Conservation (phyloP, 2,888 invertebrate genomes). For the Caenorhabditis japonica region DNA sequence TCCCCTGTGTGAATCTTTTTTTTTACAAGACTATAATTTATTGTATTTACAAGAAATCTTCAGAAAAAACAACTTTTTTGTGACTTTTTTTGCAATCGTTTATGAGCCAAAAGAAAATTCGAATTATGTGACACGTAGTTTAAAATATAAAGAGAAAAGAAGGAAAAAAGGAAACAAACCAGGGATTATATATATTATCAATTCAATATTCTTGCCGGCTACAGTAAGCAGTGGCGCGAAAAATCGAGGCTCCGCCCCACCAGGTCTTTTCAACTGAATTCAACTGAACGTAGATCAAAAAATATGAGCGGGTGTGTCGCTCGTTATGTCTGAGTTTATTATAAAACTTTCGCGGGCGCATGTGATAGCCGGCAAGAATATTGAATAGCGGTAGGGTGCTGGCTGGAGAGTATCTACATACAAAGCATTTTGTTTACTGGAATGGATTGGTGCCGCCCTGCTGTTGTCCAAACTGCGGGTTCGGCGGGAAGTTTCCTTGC, state of each 20-base stretch:
- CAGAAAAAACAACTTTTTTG: constrained; percentile 1
- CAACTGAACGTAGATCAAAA: no score
- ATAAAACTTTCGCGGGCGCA: no score
- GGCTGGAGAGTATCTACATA: constrained; percentile 2
- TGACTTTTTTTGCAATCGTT: background rate
- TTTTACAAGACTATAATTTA: constrained; percentile 35
- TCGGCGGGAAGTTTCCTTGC: constrained; percentile 53
- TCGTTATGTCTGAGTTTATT: no score
- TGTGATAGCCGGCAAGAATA: no score
- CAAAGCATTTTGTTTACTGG: constrained; percentile 44
- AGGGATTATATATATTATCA: no score
- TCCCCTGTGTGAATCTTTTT: constrained; percentile 14
- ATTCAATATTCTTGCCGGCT: no score
- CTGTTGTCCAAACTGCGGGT: constrained; percentile 46
- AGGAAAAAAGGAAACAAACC: constrained; percentile 20
- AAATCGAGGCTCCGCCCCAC: no score
- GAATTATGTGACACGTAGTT: constrained; percentile 31
- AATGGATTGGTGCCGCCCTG: constrained; percentile 56
- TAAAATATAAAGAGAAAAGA: constrained; percentile 1
- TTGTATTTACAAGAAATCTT: constrained; percentile 32
- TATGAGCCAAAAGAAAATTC: constrained; percentile 1
- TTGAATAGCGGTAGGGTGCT: background rate
- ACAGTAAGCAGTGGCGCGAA: no score
- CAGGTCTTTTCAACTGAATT: no score
- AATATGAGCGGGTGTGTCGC: no score